Percentiles rank a stretch among this genome's conserved stretches.
These are phyloP conservation scores for Uropsilus gracilis DNA, from an alignment of 2,113 vertebrate species.

Conservation along the genomic window DNA sequence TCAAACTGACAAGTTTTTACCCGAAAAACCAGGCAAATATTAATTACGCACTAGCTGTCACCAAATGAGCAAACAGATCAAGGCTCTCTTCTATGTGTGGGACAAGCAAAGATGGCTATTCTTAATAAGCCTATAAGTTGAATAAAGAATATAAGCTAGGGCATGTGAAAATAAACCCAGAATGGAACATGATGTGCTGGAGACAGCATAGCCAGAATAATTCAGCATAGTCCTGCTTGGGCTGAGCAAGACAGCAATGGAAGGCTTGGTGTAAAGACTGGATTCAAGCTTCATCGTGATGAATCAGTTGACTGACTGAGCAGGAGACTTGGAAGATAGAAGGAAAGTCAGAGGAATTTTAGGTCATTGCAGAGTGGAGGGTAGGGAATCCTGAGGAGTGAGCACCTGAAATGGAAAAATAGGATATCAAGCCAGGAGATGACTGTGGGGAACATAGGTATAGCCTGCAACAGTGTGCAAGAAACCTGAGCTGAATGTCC, in stretches of 20 bases:
- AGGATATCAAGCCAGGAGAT: background rate
- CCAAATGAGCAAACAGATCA: background rate
- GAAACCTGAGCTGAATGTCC: background rate
- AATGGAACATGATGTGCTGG: background rate
- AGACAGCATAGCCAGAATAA: background rate
- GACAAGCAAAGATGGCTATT: background rate
- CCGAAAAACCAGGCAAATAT: constrained; percentile 12
- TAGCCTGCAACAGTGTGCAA: no score
- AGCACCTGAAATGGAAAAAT: background rate
- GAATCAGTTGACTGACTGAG: background rate
- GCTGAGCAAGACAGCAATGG: background rate
- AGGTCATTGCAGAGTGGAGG: background rate
- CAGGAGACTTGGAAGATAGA: background rate
- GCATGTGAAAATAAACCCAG: background rate
- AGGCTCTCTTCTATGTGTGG: background rate
- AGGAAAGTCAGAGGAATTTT: background rate
- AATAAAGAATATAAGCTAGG: background rate
- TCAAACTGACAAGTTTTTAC: background rate
- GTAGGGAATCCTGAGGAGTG: background rate
- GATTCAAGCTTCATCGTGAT: background rate
- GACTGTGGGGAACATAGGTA: no score
- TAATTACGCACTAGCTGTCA: background rate
- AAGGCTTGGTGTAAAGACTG: background rate
- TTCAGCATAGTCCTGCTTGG: background rate
- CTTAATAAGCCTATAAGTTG: background rate